These are phyloP conservation scores for Aricia artaxerxes DNA, from an alignment of 2,888 invertebrate species.

Conservation along the genomic window DNA sequence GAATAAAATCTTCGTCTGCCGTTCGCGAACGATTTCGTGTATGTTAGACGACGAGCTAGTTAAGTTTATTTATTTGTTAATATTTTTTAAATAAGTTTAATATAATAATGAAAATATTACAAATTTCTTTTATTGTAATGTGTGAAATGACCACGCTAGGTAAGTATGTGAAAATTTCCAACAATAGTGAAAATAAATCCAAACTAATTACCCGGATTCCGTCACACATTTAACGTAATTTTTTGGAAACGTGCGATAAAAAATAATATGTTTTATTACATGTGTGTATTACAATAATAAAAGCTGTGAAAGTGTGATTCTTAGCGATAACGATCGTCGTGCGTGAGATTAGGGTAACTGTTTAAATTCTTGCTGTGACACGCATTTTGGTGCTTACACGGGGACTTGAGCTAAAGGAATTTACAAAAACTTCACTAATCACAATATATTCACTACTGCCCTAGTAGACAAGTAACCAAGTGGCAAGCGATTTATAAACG, in stretches of 20 bases:
- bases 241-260: conserved; percentile 11
- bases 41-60: conserved; percentile 59
- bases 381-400: background rate
- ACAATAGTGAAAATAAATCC: conserved; percentile 13
- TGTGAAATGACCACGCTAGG: background rate
- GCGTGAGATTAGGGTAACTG: conserved; percentile 8
- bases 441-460: too few species aligned
- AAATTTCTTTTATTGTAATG: background rate
- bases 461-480: too few species aligned
- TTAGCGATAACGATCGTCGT: background rate
- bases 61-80: conserved; percentile 43
- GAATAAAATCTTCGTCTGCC: conserved; percentile 57
- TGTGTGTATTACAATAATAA: conserved; percentile 12
- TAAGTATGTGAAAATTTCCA: background rate
- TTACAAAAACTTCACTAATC: too few species aligned
- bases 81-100: conserved; percentile 20
- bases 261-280: background rate
- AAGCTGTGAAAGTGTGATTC: background rate
- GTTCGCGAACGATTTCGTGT: conserved; percentile 62
- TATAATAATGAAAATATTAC: conserved; percentile 30
- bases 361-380: background rate
- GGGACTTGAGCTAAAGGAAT: too few species aligned
- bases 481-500: too few species aligned
- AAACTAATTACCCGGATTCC: background rate
- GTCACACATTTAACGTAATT: background rate